phyloP scores from a whole-genome alignment of 2,888 invertebrate species.

The Melangyna quadrimaculata region DNA sequence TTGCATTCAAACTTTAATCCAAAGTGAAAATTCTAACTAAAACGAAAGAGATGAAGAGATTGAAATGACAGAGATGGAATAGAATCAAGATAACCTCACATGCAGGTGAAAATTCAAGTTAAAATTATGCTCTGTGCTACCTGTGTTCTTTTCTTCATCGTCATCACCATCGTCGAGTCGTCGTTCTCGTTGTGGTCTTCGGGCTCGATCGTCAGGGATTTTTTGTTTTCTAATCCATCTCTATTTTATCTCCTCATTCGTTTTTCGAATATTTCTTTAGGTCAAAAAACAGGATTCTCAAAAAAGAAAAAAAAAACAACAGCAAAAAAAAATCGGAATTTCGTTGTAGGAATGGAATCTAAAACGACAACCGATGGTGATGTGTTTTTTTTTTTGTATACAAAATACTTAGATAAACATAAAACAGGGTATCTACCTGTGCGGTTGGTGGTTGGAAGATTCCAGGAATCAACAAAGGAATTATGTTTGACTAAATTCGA shows the following conservation, averaged over 20 bases:
- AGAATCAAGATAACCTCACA: constrained; percentile 66
- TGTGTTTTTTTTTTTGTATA: constrained; percentile 8
- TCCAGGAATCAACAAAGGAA: constrained; percentile 71
- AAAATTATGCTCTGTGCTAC: constrained; percentile 65
- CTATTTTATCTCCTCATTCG: constrained; percentile 50
- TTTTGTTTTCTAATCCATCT: constrained; percentile 59
- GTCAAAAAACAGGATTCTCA: constrained; percentile 72
- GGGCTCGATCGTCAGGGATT: not conserved
- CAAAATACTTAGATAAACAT: not conserved
- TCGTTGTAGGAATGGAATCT: constrained; percentile 65
- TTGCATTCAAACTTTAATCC: not conserved
- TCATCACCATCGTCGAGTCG: not conserved
- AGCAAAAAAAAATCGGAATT: constrained; percentile 46
- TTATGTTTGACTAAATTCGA: constrained; percentile 68
- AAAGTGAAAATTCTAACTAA: constrained; percentile 42
- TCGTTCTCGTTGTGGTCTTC: not conserved
- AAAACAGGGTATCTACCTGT: constrained; percentile 18
- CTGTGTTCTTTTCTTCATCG: constrained; percentile 61
- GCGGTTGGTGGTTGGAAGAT: constrained; percentile 27
- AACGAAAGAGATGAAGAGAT: constrained; percentile 43
- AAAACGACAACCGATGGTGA: constrained; percentile 60
- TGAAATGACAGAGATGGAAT: constrained; percentile 53
- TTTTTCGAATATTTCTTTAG: constrained; percentile 71
- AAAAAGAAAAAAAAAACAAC: constrained; percentile 31
- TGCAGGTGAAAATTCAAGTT: constrained; percentile 71